These are phyloP conservation scores for Drosophila prolongata DNA, from an alignment of 2,888 invertebrate genomes.

Conservation along the genomic window DNA sequence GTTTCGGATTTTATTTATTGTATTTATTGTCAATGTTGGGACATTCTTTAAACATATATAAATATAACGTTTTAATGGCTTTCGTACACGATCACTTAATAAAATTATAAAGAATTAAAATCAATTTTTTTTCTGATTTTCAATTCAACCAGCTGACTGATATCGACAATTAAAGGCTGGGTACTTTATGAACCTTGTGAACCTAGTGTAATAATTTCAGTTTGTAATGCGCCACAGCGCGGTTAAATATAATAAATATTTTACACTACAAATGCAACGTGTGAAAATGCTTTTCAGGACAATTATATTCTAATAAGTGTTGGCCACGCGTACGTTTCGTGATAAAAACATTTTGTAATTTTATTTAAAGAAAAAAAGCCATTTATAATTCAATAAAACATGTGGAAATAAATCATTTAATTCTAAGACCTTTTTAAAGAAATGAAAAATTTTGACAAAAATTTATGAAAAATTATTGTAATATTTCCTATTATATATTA, in stretches of 20 bases:
- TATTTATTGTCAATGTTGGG: not conserved
- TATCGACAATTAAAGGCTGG: slow-evolving; percentile 16
- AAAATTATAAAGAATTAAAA: slow-evolving; percentile 14
- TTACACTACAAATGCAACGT: not conserved
- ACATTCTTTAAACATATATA: not conserved
- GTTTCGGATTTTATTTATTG: too few species aligned
- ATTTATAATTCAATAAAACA: slow-evolving; percentile 8
- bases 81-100: slow-evolving; percentile 19
- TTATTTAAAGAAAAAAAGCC: not conserved
- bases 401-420: not conserved
- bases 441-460: too few species aligned
- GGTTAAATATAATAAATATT: not conserved
- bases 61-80: slow-evolving; percentile 23
- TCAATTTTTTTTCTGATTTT: not conserved
- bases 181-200: not conserved
- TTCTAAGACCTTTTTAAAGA: too few species aligned
- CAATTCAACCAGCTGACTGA: slow-evolving; percentile 26
- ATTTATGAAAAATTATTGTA: too few species aligned
- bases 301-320: not conserved
- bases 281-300: not conserved
- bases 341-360: slow-evolving; percentile 7
- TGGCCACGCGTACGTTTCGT: not conserved
- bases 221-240: not conserved
- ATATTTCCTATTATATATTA: too few species aligned
- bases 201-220: not conserved